Evolutionary conservation across 2,888 invertebrate genomes (phyloP), one percentile per base, ranked within the genome.

Genomic region (Drosophila mulleri): DNA sequence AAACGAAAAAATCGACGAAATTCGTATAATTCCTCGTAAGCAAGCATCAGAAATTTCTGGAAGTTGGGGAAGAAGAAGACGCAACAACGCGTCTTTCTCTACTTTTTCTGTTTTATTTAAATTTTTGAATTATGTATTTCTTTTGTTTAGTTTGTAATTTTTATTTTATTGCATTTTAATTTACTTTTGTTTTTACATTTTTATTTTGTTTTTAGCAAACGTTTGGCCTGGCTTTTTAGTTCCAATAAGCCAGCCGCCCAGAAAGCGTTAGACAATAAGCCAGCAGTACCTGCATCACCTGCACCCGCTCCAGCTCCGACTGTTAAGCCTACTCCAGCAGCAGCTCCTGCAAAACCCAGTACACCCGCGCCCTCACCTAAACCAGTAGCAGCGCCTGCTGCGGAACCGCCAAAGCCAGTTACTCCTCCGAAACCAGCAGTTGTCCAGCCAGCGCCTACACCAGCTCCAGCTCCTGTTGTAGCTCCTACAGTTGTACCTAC

Each of bases 181-280:
- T 82, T 75, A 67, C 73, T 78, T 70, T 60, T 54, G 35, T 72
- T 76, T 73, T 69, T 73, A 11, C 78, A 67, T 74, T 73, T 82
- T 80, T 67, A 72, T 77, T 54, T 54, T 41, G 26, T 66, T 75
- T 78, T 68, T 90, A 93, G 93, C 84, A 93, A 93, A 91, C 92
- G 88, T 83, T 91, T 92, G 80, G 91, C 91, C 80, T 92, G 93
- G 93, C 90, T 92, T 83, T 92, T 93, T 78, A 90, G 89, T 78
- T 78, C 86, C 64, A 91, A 90, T 70, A 90, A 91, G 75, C 86
- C 87, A 67, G 82, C 79, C 61, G 84, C 78, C 60, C 86, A 83
- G 39, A 89, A 83, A 35, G 91, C 91, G 52, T 78, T 92, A 78
- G 91, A 85, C 68, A 72, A 87, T 58, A 90, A 86, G 64, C 78